Percentiles rank a stretch among this genome's conserved stretches.
phyloP scores from a whole-genome alignment of 1,140 invertebrate species.

The Laupala kohalensis region DNA sequence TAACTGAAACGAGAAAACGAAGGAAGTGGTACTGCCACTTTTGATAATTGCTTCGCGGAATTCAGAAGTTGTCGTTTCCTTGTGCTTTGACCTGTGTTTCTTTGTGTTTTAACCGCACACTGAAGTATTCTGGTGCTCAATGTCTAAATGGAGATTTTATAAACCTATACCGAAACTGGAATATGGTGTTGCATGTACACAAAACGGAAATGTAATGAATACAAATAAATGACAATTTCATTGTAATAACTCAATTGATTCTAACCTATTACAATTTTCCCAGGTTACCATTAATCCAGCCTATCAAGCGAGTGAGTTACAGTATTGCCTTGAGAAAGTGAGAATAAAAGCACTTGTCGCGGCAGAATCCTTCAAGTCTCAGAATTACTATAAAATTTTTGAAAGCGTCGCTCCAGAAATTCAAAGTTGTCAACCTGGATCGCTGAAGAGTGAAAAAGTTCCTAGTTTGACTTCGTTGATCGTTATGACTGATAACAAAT shows the following conservation, averaged over 20 bases:
- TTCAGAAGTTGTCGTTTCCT: no score
- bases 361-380: constrained; percentile 45
- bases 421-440: constrained; percentile 22
- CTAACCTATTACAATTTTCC: no score
- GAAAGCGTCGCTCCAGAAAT: constrained; percentile 25
- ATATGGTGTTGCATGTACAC: no score
- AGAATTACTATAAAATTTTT: constrained; percentile 61
- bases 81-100: no score
- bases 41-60: no score
- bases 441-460: constrained; percentile 23
- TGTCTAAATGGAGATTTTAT: no score
- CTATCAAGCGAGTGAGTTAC: constrained; percentile 61
- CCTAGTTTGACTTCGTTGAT: constrained; percentile 8
- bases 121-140: no score
- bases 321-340: constrained; percentile 68
- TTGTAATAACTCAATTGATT: no score
- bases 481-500: neutral
- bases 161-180: no score
- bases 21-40: no score
- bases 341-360: constrained; percentile 55
- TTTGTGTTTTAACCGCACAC: no score
- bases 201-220: neutral
- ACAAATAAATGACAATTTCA: neutral
- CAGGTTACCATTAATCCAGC: constrained; percentile 76
- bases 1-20: no score